Evolutionary conservation across 2,888 invertebrate genomes (phyloP).

Genomic region (Autographa pulchrina): DNA sequence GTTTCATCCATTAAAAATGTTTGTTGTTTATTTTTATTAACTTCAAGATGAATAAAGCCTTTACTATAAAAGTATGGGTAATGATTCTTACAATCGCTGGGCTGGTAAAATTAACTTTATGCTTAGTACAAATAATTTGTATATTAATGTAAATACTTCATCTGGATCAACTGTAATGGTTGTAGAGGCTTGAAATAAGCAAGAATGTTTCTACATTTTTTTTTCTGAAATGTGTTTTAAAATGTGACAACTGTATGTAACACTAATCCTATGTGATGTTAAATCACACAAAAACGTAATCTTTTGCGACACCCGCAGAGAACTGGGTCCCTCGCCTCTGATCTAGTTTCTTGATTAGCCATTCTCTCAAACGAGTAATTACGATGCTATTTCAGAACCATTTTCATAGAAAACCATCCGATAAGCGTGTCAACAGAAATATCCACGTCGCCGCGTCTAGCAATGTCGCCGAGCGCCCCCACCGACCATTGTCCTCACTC

Average conservation of each 20-base stretch:
- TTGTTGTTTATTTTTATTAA: neutral
- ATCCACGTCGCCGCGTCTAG: constrained; percentile 43
- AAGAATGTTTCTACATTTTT: neutral
- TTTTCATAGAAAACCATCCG: constrained; percentile 54
- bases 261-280: constrained; percentile 35
- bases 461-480: constrained; percentile 14
- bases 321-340: constrained; percentile 48
- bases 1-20: neutral
- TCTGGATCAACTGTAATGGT: neutral
- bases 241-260: constrained; percentile 16
- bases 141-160: neutral
- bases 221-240: neutral
- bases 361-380: constrained; percentile 50
- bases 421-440: constrained; percentile 64
- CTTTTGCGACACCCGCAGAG: constrained; percentile 21
- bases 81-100: neutral
- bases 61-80: neutral
- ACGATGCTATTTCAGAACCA: constrained; percentile 53
- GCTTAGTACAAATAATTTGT: neutral
- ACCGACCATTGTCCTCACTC: constrained; percentile 57
- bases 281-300: constrained; percentile 25
- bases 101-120: neutral
- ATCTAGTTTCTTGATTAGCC: constrained; percentile 53
- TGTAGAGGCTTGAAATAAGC: neutral
- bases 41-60: neutral